Evolutionary conservation across 2,797 vertebrate genomes (phyloP), one percentile per base, ranked within the genome.

Genomic region (Monodelphis domestica): DNA sequence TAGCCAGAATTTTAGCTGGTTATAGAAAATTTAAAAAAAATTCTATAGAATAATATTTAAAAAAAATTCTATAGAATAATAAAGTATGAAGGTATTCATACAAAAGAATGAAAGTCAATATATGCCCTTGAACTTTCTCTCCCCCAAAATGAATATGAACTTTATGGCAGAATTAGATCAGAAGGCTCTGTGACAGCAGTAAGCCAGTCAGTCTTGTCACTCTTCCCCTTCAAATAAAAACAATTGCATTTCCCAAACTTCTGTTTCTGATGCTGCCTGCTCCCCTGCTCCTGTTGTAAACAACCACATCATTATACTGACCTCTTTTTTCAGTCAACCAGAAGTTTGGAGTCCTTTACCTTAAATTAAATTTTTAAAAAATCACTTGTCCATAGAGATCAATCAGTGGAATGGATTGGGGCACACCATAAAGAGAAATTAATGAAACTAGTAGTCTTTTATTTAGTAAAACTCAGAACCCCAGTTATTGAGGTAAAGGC

Each of bases 351-450:
- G 52, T 53, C 11, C 38, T 91, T 95, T 87, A 51, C 56, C 93
- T 91, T 87, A 95, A 91, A 88, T 93, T 91, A 96, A 59, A 55
- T 57, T 90, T 70, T 70, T 15, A 70, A 70, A 56, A 26, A 38
- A 78, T n/a, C 38, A 45, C 1, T 26, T 70, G 59, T 70, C 28
- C 17, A 24, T 38, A 45, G 38, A 78, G 21, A 45, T 26, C 17
- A 78, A 1, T 45, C 21, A 45, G 38, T 78, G 70, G 21, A 78
- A 78, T 3, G 78, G 70, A 78, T 24, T 26, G 26, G 38, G 38
- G 70, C 17, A 78, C 17, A 78, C 70, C 9, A 4, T 45, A 45
- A 45, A 45, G 38, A 78, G 38, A 78, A 26, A 12, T 38, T 24
- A 45, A 78, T 45, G 70, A 45, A 78, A 26, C n/a, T 70, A 30